Conservation (phyloP, 2,113 vertebrate species). For the Syngnathus typhle region DNA sequence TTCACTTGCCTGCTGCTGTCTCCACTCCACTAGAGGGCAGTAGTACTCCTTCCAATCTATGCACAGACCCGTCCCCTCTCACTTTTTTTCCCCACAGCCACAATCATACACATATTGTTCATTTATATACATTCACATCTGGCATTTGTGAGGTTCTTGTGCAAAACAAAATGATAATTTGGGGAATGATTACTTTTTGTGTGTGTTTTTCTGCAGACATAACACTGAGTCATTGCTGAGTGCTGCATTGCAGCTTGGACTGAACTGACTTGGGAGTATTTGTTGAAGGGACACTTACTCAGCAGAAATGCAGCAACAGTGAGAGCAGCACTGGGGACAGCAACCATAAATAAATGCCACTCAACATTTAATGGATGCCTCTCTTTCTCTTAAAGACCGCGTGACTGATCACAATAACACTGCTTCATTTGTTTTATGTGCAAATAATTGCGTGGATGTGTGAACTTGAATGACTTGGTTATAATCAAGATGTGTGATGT, state of each 20-base stretch:
- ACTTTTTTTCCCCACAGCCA: too few relatives aligned
- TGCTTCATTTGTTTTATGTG: not conserved
- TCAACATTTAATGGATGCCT: slow-evolving; percentile 21
- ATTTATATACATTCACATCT: too few relatives aligned
- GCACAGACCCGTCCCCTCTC: not conserved
- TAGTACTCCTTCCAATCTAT: not conserved
- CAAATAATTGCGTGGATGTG: not conserved
- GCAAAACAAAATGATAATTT: not conserved
- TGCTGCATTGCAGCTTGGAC: slow-evolving; percentile 66
- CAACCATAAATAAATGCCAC: slow-evolving; percentile 27
- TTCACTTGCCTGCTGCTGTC: not conserved
- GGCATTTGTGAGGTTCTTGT: not conserved
- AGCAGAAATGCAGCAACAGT: slow-evolving; percentile 54
- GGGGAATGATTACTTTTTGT: not conserved
- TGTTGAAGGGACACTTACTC: slow-evolving; percentile 49
- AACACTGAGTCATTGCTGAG: slow-evolving; percentile 32
- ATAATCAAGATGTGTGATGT: not conserved
- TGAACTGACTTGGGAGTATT: slow-evolving; percentile 53
- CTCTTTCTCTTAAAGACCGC: not conserved
- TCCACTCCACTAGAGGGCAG: not conserved
- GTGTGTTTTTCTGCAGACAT: not conserved
- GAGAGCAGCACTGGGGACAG: slow-evolving; percentile 31
- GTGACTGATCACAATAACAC: not conserved
- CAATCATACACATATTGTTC: too few relatives aligned
- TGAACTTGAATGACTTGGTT: not conserved